Percentiles rank a stretch among this genome's conserved stretches.
Conservation (phyloP, 2,797 vertebrate genomes). For the Coregonus suidteri region DNA sequence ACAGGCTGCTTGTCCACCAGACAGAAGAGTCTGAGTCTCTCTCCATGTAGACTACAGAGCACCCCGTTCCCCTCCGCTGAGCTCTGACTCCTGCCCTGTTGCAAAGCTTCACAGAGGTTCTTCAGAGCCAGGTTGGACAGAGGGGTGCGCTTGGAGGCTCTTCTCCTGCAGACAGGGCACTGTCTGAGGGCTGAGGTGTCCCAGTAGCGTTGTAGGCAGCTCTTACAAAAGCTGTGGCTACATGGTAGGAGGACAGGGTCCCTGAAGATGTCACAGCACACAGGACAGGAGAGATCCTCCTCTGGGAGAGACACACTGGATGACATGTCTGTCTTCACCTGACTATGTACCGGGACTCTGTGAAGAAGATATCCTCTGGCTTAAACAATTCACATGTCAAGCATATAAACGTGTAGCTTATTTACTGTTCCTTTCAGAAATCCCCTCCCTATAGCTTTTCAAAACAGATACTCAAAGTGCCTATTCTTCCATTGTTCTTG, state of each 20-base stretch:
- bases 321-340: slow-evolving; percentile 41
- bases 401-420: neutral
- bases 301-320: slow-evolving; percentile 69
- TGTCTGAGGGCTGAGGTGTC: slow-evolving; percentile 45
- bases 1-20: slow-evolving; percentile 72
- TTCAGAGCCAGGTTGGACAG: slow-evolving; percentile 74
- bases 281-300: slow-evolving; percentile 76
- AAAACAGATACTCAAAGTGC: neutral
- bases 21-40: slow-evolving; percentile 78
- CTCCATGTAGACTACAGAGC: slow-evolving; percentile 65
- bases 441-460: slow-evolving; percentile 14
- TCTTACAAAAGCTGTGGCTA: slow-evolving; percentile 79
- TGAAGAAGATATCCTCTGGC: slow-evolving; percentile 12
- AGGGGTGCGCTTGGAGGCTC: slow-evolving; percentile 55
- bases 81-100: slow-evolving; percentile 46
- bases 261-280: slow-evolving; percentile 76
- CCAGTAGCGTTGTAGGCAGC: slow-evolving; percentile 72
- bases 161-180: slow-evolving; percentile 76
- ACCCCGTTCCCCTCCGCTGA: slow-evolving; percentile 36
- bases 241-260: slow-evolving; percentile 76
- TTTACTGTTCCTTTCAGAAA: neutral
- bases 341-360: slow-evolving; percentile 12
- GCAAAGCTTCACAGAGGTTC: slow-evolving; percentile 73
- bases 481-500: slow-evolving; percentile 50
- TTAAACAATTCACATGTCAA: slow-evolving; percentile 19